Evolutionary conservation across 2,888 invertebrate genomes (phyloP), one percentile per base, ranked within the genome.

Genomic region (Odontocolon sp.): DNA sequence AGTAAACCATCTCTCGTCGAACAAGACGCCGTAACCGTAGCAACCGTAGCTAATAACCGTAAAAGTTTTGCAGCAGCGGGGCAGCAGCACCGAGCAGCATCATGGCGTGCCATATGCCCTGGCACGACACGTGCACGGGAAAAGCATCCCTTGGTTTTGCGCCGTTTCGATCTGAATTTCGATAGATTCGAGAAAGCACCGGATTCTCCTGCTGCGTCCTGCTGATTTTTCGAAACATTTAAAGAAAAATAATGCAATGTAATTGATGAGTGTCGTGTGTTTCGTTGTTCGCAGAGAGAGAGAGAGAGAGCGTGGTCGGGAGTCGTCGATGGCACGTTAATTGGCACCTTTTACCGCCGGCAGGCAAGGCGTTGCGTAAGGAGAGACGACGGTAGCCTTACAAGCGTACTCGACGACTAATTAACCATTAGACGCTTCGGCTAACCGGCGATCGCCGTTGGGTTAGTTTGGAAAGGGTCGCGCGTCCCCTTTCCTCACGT

Each of bases 51-150:
- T 63, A 68, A 77, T 73, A 73, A 68, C 59, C 68, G 74, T 74
- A 68, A 63, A 74, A 77, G 56, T 70, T 70, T 47, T 47, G 31
- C 38, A 31, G 23, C 33, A 36, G 50, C 23, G n/a, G 33, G 63
- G 31, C 56, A 38, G 40, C n/a, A 52, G 54, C 45, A 36, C 21
- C 16, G 28, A 2, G 8, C n/a, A 8, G 26, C 4, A 31, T 26
- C 6, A 80, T 80, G 81, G 82, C 79, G 82, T 78, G 77, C 77
- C 77, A 67, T 66, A 54, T 42, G 59, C 47, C 75, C 81, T 82
- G 84, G 83, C 82, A 80, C 82, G 83, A 84, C 85, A 84, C 83
- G 82, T 84, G 83, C 84, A 70, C n/a, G n/a, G 36, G 64, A 54
- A 66, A 70, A 70, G 36, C 66, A 54, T 59, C 66, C 76, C 54